Base-by-base conservation (phyloP, 2,797 vertebrate genomes). In the Hybognathus amarus region DNA sequence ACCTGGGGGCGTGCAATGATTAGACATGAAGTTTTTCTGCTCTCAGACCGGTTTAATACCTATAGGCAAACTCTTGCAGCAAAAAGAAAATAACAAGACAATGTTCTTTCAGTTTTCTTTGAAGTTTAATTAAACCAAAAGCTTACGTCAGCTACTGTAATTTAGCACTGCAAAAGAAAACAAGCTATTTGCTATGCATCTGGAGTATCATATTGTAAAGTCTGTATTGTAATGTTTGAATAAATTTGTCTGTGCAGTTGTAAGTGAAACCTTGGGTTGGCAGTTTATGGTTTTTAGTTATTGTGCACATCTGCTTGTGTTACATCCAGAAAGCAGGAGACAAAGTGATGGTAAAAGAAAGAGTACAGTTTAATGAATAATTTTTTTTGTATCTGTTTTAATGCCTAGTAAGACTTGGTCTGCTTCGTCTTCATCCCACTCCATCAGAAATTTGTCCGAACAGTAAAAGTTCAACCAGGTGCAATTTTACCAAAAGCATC, bases 101-200 rank as follows among this genome's bases (percentile, higher is more conserved):
- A 61, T 45, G 24, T 61, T 61, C 52, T 80, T 45, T 71, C 18
- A 47, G 45, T 69, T 70, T 12, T 61, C 67, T 80, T 80, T 45
- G 18, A 80, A 71, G 79, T 71, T 71, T 70, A 70, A 71, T 80
- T 71, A 59, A 80, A 56, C 67, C 12, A 80, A 45, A 71, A 22
- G 52, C 52, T 45, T 61, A n/a, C 7, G 2, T 80, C 79, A 80
- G 52, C 66, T 69, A 54, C 78, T 69, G 50, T 80, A 69, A 6
- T 54, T 80, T 56, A 42, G 33, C n/a, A 9, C 18, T 61, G 79
- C 18, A 45, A 80, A 61, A 56, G 10, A 42, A 56, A 61, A n/a
- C 59, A 71, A 78, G 45, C 11, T 13, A 13, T 64, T 75, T 64
- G 17, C 47, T 42, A n/a, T 69, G 66, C 66, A 69, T 42, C 36